phyloP scores from a whole-genome alignment of 1,140 invertebrate species.

The Oncopodura yosiiana region DNA sequence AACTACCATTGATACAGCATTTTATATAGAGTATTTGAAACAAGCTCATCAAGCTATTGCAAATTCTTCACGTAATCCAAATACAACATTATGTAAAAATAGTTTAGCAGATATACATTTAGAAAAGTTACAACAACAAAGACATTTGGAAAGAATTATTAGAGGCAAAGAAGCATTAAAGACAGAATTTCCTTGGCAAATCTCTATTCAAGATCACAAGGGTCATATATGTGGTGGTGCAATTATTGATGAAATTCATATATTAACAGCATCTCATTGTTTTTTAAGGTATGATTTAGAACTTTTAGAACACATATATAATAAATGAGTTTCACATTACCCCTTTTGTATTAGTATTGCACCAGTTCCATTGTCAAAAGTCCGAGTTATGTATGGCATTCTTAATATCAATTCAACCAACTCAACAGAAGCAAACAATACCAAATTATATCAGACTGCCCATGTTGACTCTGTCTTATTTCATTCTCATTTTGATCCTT shows the following conservation, averaged over 20 bases:
- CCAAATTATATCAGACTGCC: too few relatives aligned
- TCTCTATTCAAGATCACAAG: conserved; percentile 40
- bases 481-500: conserved; percentile 41
- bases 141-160: conserved; percentile 34
- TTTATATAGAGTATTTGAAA: conserved; percentile 32
- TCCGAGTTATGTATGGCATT: conserved; percentile 36
- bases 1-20: conserved; percentile 25
- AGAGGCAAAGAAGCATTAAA: conserved; percentile 39
- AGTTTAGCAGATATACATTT: conserved; percentile 10
- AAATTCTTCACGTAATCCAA: not conserved
- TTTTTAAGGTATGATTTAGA: conserved; percentile 40
- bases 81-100: conserved; percentile 10
- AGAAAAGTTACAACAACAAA: conserved; percentile 21
- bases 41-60: conserved; percentile 20
- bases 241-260: conserved; percentile 46
- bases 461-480: conserved; percentile 37
- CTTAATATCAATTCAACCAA: conserved; percentile 37
- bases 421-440: conserved; percentile 39
- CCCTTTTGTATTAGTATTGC: conserved; percentile 11
- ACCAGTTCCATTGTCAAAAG: conserved; percentile 16
- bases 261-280: conserved; percentile 53
- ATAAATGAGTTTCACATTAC: not conserved
- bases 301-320: not conserved
- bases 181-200: conserved; percentile 42
- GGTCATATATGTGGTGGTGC: conserved; percentile 51